A percentile compares a stretch with the other conserved stretches of the same genome.
Conservation (phyloP, 2,888 invertebrate species). For the Drosophila buzzatii region DNA sequence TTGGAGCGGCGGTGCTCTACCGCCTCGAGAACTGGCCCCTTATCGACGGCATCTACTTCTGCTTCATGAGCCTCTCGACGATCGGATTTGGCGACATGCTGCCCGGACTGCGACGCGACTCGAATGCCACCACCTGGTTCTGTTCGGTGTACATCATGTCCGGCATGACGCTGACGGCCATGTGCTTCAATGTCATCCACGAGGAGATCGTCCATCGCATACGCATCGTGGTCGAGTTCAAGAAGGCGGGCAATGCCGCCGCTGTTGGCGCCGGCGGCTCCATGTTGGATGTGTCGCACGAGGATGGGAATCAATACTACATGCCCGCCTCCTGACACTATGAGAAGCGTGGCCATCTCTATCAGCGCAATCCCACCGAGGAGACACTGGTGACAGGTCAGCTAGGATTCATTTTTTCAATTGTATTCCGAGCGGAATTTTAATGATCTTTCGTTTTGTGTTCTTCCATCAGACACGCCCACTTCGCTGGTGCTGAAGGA, state of each 20-base stretch:
- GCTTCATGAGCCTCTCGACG: conserved; percentile 97
- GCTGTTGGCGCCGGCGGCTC: conserved; percentile 45
- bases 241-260: conserved; percentile 62
- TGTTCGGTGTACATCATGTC: conserved; percentile 94
- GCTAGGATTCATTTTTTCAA: background rate
- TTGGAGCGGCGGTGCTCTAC: conserved; percentile 95
- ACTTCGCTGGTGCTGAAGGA: conserved; percentile 85
- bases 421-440: background rate
- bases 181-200: conserved; percentile 96
- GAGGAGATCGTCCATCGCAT: conserved; percentile 94
- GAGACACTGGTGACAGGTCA: conserved; percentile 86
- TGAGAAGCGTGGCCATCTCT: conserved; percentile 84
- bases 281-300: conserved; percentile 66
- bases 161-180: conserved; percentile 94
- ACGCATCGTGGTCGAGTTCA: conserved; percentile 87
- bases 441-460: no score
- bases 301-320: conserved; percentile 79
- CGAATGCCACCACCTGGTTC: conserved; percentile 92
- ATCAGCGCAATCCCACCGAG: conserved; percentile 87
- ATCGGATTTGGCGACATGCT: conserved; percentile 96
- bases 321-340: conserved; percentile 84
- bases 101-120: conserved; percentile 87
- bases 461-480: conserved; percentile 85
- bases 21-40: conserved; percentile 96
- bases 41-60: conserved; percentile 96